Evolutionary conservation across 2,797 vertebrate species (phyloP).

Genomic region (Poecilia velifera): DNA sequence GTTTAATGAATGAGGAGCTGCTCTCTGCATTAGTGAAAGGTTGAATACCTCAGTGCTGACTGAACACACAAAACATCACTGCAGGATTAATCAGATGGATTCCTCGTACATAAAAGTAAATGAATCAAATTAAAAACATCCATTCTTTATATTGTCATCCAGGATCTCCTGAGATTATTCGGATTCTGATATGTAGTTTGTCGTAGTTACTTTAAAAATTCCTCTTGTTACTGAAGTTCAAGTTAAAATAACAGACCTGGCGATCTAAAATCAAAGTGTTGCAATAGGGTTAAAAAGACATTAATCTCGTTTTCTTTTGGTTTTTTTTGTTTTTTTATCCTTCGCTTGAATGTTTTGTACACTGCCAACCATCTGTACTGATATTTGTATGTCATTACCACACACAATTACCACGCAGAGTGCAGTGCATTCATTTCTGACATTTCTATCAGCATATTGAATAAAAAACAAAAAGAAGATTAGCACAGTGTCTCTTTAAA

Average conservation of each 20-base stretch:
- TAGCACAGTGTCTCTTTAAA: constrained; percentile 14
- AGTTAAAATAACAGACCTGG: constrained; percentile 63
- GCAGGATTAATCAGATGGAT: background rate
- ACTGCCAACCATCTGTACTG: constrained; percentile 36
- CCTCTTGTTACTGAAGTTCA: constrained; percentile 30
- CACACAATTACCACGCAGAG: constrained; percentile 34
- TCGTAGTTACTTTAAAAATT: constrained; percentile 34
- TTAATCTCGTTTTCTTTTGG: constrained; percentile 12
- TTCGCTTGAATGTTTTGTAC: constrained; percentile 48
- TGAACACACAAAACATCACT: background rate
- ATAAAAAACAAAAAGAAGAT: constrained; percentile 23
- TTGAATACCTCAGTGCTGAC: background rate
- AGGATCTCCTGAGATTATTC: constrained; percentile 10
- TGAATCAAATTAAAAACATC: background rate
- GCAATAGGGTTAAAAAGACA: constrained; percentile 27
- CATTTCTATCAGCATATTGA: constrained; percentile 11
- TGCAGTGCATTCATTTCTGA: constrained; percentile 8
- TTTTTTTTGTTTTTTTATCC: constrained; percentile 16
- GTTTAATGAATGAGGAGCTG: background rate
- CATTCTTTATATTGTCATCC: constrained; percentile 24
- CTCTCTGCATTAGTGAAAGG: background rate
- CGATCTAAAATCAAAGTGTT: constrained; percentile 45
- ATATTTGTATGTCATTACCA: constrained; percentile 41
- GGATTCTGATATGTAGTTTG: constrained; percentile 19
- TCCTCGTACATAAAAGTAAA: background rate